Evolutionary conservation across 53 echinoderm and acorn worm species (phyloP), one percentile per base, ranked within the genome.

Genomic region (Paracentrotus lividus): DNA sequence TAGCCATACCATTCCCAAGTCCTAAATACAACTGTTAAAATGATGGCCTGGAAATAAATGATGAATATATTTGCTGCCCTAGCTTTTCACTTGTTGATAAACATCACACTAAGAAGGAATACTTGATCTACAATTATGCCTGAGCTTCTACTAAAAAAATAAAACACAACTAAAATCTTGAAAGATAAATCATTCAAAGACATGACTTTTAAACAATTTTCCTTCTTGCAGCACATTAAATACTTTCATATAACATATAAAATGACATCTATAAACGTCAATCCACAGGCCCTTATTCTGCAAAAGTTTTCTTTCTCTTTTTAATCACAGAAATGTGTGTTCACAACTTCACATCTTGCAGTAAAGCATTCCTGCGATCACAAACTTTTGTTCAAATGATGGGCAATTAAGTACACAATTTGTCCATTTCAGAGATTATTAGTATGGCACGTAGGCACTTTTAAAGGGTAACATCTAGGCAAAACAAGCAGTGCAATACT

Each of bases 401-500:
- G 40, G 72, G 72, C 72, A 72, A 72, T 40, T 72, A 18, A 38
- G 16, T 36, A 40, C 81, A 33, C 45, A 81, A 81, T 27, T 81
- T 81, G 47, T 81, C 49, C 81, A 81, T 81, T 81, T 81, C 49
- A 81, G 81, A 81, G 81, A n/a, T 81, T 81, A 24, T 81, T 8
- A 6, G 12, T 51, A 12, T 51, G 47, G 81, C 81, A 81, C 81
- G 26, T 81, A 81, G 81, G 81, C 81, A 81, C 81, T 81, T 81
- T 42, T 18, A 21, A 81, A n/a, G 47, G 49, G n/a, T 26, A 26
- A 75, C 18, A 64, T 64, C 26, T 64, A 72, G 0, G 16, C 69
- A 38, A 76, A 36, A 40, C 16, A 40, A 77, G 81, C 81, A 45
- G 45, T n/a, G 49, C n/a, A 81, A 45, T 2, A 81, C 34, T 16